A percentile compares a stretch with the other conserved stretches of the same genome.
Evolutionary conservation across 2,888 invertebrate species (phyloP).

Genomic region (Pheosia gnoma): DNA sequence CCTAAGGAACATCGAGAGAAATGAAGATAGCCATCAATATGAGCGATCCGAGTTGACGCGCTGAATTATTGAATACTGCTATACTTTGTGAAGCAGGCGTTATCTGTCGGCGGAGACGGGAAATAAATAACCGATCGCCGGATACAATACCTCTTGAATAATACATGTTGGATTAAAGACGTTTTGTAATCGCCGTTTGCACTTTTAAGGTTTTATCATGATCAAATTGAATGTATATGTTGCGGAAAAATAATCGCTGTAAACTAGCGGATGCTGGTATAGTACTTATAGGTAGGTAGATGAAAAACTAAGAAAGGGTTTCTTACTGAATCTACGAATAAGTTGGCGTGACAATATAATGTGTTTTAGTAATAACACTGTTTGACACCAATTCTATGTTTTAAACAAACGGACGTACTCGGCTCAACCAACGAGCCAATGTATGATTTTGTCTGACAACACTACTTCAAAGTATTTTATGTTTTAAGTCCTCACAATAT

Average conservation of each 20-base stretch:
- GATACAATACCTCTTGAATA: constrained; percentile 51
- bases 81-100: constrained; percentile 35
- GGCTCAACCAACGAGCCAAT: too few species aligned
- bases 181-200: constrained; percentile 36
- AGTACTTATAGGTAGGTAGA: not conserved
- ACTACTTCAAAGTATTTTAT: too few species aligned
- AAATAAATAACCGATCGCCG: constrained; percentile 48
- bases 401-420: too few species aligned
- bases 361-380: too few species aligned
- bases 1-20: constrained; percentile 29
- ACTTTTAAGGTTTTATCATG: constrained; percentile 1
- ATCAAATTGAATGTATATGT: not conserved
- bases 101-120: constrained; percentile 43
- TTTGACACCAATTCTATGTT: too few species aligned
- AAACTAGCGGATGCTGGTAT: not conserved
- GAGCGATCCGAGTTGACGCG: constrained; percentile 32
- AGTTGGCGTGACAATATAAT: not conserved
- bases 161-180: constrained; percentile 45
- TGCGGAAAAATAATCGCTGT: not conserved
- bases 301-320: not conserved
- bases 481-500: too few species aligned
- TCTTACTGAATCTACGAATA: too few species aligned
- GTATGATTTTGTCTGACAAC: too few species aligned
- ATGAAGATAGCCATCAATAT: constrained; percentile 37
- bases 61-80: constrained; percentile 41